Evolutionary conservation across 2,888 invertebrate genomes (phyloP).

Genomic region (Metacarcinus magister): DNA sequence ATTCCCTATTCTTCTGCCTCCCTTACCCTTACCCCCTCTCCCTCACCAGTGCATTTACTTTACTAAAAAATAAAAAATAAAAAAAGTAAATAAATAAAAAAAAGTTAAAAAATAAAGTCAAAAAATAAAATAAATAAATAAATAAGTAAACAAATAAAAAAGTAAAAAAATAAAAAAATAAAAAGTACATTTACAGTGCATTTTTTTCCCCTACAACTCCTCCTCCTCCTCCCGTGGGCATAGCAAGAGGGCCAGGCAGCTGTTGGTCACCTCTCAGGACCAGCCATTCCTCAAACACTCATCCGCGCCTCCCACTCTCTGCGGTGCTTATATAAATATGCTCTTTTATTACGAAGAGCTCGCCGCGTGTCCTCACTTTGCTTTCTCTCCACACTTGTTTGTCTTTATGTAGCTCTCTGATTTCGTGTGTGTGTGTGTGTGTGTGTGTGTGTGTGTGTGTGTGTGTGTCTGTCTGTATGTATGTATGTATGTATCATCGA

Average conservation of each 20-base stretch:
- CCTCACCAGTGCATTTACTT: no score
- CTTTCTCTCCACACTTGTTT: slow-evolving; percentile 8
- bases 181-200: neutral
- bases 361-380: neutral
- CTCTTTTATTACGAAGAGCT: slow-evolving; percentile 46
- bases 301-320: neutral
- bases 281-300: slow-evolving; percentile 53
- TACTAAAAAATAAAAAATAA: no score
- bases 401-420: slow-evolving; percentile 11
- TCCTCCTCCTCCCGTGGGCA: neutral
- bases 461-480: neutral
- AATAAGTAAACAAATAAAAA: no score
- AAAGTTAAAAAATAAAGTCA: neutral
- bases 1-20: neutral
- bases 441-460: neutral
- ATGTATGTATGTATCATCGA: neutral
- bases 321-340: slow-evolving; percentile 20
- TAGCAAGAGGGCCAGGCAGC: neutral
- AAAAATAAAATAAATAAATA: no score
- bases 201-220: neutral
- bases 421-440: slow-evolving; percentile 37
- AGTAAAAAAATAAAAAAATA: no score
- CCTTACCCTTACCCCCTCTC: neutral
- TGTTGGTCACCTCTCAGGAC: slow-evolving; percentile 28
- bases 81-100: neutral